Evolutionary conservation across 1,140 invertebrate genomes (phyloP).

Genomic region (Solen grandis): DNA sequence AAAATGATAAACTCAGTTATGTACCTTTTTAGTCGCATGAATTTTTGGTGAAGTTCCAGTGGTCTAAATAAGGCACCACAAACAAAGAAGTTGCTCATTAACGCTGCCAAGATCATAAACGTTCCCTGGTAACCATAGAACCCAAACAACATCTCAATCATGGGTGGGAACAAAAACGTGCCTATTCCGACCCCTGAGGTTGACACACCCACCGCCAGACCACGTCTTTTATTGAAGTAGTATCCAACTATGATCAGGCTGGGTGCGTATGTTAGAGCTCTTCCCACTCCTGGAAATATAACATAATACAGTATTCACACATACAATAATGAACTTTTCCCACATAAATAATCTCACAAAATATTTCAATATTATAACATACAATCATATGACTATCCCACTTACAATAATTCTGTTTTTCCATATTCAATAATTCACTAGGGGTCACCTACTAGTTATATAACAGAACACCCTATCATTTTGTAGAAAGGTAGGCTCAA

Average conservation of each 20-base stretch:
- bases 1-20: no score
- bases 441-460: no score
- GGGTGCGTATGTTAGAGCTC: slow-evolving; percentile 75
- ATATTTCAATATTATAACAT: no score
- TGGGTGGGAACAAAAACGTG: slow-evolving; percentile 76
- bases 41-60: slow-evolving; percentile 17
- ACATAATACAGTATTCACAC: no score
- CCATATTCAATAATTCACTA: no score
- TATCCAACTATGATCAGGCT: slow-evolving; percentile 76
- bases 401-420: no score
- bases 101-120: slow-evolving; percentile 58
- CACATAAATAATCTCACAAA: no score
- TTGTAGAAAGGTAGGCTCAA: no score
- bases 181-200: slow-evolving; percentile 77
- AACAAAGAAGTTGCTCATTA: slow-evolving; percentile 54
- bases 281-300: slow-evolving; percentile 77
- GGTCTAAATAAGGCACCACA: slow-evolving; percentile 56
- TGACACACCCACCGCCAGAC: slow-evolving; percentile 74
- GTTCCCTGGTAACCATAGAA: slow-evolving; percentile 58
- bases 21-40: slow-evolving; percentile 49
- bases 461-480: no score
- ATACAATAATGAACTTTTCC: no score
- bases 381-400: no score
- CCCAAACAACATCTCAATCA: slow-evolving; percentile 71
- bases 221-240: no score